Evolutionary conservation across 2,797 vertebrate species (phyloP), one percentile per base, ranked within the genome.

Genomic region (Kryptopterus vitreolus): DNA sequence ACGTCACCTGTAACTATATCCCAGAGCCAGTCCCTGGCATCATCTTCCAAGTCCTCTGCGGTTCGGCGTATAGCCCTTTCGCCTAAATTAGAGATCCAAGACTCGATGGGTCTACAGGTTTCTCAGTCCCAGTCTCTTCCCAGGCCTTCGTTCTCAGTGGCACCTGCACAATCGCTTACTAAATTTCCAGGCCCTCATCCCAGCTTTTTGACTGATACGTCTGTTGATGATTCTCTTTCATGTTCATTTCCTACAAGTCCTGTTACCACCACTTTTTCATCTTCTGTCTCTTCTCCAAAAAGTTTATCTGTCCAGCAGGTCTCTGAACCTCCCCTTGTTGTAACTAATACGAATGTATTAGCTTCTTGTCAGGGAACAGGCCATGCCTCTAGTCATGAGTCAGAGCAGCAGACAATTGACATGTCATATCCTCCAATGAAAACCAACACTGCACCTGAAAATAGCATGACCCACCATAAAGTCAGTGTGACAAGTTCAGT

Each of bases 21-120:
- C 22, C 61, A 24, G 18, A 79, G 72, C 53, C 75, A 75, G 20
- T 65, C 80, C 65, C 31, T 70, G 55, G 38, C 24, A 57, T 72
- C 57, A 74, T 20, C 53, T 26, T 75, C 70, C 15, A 78, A 81
- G 35, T 63, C 35, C 46, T 78, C 85, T 58, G 68, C 71, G 9
- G 82, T 89, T 79, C 83, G 86, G 72, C 86, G 85, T 80, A 80
- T 83, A 0, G 48, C 62, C 3, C 81, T 87, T 81, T 69, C 84
- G 15, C 84, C 89, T 63, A 16, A 74, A 18, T 50, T 35, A 9
- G 58, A 82, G 52, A 26, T 43, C 24, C 53, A 70, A 18, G 59
- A 29, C 24, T 78, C 78, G 18, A 69, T 50, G 61, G 73, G 58
- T 76, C 61, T 35, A 43, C 76, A 58, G 38, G 69, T 84, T 33